A percentile compares a stretch with the other conserved stretches of the same genome.
Evolutionary conservation across 2,888 invertebrate genomes (phyloP).

Genomic region (Aquatica leii): DNA sequence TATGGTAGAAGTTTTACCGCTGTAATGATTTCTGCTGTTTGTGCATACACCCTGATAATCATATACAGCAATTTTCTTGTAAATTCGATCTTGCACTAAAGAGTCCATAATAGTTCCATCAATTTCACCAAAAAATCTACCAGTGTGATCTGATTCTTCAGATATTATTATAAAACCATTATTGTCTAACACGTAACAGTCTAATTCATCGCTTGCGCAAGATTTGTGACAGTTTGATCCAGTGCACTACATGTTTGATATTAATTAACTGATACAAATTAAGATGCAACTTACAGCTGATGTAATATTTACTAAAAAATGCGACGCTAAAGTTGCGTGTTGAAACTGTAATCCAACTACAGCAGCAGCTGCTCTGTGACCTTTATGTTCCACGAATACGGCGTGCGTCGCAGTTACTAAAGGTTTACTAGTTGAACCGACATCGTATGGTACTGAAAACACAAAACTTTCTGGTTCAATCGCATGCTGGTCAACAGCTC

Average conservation of each 20-base stretch:
- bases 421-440: conserved; percentile 65
- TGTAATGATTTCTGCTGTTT: conserved; percentile 71
- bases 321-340: conserved; percentile 80
- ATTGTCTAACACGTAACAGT: conserved; percentile 94
- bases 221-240: conserved; percentile 80
- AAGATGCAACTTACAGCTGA: conserved; percentile 71
- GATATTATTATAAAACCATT: conserved; percentile 94
- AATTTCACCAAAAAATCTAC: conserved; percentile 92
- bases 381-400: conserved; percentile 83
- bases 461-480: conserved; percentile 91
- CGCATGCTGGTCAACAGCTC: conserved; percentile 89
- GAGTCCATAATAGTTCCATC: conserved; percentile 96
- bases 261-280: neutral
- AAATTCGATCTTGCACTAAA: conserved; percentile 88
- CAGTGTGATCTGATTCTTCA: conserved; percentile 85
- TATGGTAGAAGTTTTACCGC: conserved; percentile 62
- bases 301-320: conserved; percentile 84
- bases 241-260: conserved; percentile 68
- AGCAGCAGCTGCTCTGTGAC: conserved; percentile 86
- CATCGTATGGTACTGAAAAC: conserved; percentile 85
- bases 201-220: conserved; percentile 85
- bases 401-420: conserved; percentile 91
- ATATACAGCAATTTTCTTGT: conserved; percentile 85
- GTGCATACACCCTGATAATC: conserved; percentile 91
- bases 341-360: conserved; percentile 93